Conservation (phyloP, 2,888 invertebrate species). For the Watsonalla binaria region DNA sequence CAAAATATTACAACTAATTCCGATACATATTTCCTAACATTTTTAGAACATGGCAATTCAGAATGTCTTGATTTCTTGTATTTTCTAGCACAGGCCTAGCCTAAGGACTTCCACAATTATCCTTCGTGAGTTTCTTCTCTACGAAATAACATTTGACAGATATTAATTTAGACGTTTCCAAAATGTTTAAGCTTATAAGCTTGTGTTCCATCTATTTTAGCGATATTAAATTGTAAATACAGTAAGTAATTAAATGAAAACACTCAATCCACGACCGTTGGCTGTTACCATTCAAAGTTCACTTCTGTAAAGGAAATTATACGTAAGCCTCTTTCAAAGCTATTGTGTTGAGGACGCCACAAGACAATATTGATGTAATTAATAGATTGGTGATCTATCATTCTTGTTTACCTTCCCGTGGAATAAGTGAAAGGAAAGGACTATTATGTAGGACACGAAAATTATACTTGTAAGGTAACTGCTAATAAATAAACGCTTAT, state of each 20-base stretch:
- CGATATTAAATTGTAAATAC: neutral
- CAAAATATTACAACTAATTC: too few species aligned
- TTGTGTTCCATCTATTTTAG: neutral
- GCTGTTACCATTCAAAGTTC: slow-evolving; percentile 17
- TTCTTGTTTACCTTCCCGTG: slow-evolving; percentile 37
- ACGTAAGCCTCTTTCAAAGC: slow-evolving; percentile 15
- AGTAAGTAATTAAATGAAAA: slow-evolving; percentile 47
- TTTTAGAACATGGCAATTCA: too few species aligned
- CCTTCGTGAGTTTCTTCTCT: too few species aligned
- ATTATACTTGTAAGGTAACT: too few species aligned
- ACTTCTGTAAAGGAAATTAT: slow-evolving; percentile 6
- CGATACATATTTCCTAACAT: too few species aligned
- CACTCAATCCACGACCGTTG: slow-evolving; percentile 33
- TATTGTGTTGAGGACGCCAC: slow-evolving; percentile 39
- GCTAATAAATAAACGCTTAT: too few species aligned
- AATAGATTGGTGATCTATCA: slow-evolving; percentile 55
- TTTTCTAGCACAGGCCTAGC: too few species aligned
- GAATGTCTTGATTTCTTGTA: too few species aligned
- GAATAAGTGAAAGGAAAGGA: slow-evolving; percentile 7
- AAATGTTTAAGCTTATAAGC: too few species aligned
- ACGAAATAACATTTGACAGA: too few species aligned
- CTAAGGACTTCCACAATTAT: too few species aligned
- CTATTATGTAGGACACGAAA: neutral
- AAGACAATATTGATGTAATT: slow-evolving; percentile 57
- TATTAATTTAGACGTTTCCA: too few species aligned